Conservation (phyloP, 1,140 invertebrate species). For the Mercenaria mercenaria region DNA sequence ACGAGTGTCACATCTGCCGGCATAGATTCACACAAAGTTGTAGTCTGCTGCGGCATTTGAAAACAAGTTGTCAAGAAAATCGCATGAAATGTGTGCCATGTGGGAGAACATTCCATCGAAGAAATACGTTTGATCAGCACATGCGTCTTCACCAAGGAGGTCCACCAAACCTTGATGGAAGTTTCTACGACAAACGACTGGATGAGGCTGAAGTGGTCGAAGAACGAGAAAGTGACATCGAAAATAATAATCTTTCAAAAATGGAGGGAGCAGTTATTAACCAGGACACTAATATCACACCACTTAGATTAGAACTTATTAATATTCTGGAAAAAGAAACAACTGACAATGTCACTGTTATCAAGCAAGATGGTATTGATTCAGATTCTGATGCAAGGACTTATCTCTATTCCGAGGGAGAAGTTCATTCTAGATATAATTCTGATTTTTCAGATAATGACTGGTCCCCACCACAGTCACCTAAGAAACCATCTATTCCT, state of each 20-base stretch:
- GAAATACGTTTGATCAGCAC: constrained; percentile 63
- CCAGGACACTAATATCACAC: not conserved
- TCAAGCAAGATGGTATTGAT: constrained; percentile 13
- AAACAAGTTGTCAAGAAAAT: constrained; percentile 61
- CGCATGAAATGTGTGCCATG: constrained; percentile 57
- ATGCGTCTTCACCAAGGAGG: constrained; percentile 51
- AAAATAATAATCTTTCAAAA: constrained; percentile 56
- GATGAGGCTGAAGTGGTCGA: constrained; percentile 53
- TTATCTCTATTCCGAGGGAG: constrained; percentile 60
- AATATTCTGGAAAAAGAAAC: not conserved
- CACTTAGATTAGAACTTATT: constrained; percentile 25
- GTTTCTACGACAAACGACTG: constrained; percentile 57
- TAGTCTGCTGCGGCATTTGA: constrained; percentile 53
- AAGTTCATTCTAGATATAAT: constrained; percentile 41
- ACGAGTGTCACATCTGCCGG: constrained; percentile 58
- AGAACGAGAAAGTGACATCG: constrained; percentile 64
- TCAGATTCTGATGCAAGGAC: constrained; percentile 45
- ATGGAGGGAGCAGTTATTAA: not conserved
- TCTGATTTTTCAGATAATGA: constrained; percentile 49
- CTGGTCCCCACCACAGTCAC: not conserved
- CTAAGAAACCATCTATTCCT: constrained; percentile 20
- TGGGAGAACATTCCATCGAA: constrained; percentile 52
- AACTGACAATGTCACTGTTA: not conserved
- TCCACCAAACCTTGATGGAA: constrained; percentile 44
- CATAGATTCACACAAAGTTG: constrained; percentile 64